Conservation (phyloP, 1,140 invertebrate species). For the Phthorimaea operculella region DNA sequence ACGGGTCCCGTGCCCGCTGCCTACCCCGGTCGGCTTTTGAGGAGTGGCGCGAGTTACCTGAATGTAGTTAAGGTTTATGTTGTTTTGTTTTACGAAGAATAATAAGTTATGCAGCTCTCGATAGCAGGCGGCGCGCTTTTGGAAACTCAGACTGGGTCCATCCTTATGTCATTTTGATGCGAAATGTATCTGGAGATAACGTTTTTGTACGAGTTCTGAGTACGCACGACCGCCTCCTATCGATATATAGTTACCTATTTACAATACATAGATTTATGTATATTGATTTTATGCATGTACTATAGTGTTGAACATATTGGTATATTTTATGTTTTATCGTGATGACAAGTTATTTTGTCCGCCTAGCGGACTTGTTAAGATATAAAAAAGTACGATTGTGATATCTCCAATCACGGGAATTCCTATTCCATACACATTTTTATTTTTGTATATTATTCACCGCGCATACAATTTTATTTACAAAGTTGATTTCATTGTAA, state of each 20-base stretch:
- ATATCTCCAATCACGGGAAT: slow-evolving; percentile 57
- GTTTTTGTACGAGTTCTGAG: no score
- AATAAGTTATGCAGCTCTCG: slow-evolving; percentile 15
- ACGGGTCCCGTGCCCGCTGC: slow-evolving; percentile 5
- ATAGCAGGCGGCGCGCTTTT: no score
- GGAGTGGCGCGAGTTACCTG: slow-evolving; percentile 35
- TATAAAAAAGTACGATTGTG: slow-evolving; percentile 46
- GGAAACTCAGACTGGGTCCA: no score
- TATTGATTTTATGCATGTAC: slow-evolving; percentile 39
- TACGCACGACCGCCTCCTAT: slow-evolving; percentile 18
- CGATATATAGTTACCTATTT: slow-evolving; percentile 41
- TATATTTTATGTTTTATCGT: slow-evolving; percentile 36
- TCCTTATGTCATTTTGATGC: no score
- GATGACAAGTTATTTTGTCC: slow-evolving; percentile 26
- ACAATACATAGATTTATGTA: slow-evolving; percentile 37
- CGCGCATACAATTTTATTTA: slow-evolving; percentile 37
- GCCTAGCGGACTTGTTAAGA: slow-evolving; percentile 39
- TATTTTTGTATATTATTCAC: slow-evolving; percentile 53
- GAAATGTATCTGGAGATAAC: no score
- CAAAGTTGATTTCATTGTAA: slow-evolving; percentile 59
- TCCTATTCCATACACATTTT: slow-evolving; percentile 55
- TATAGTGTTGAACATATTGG: slow-evolving; percentile 24
- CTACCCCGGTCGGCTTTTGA: neutral
- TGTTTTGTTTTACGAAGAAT: slow-evolving; percentile 26
- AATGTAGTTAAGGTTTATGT: slow-evolving; percentile 30